phyloP scores from a whole-genome alignment of 64 coral and sea anemone species.

The Montipora efflorescens region DNA sequence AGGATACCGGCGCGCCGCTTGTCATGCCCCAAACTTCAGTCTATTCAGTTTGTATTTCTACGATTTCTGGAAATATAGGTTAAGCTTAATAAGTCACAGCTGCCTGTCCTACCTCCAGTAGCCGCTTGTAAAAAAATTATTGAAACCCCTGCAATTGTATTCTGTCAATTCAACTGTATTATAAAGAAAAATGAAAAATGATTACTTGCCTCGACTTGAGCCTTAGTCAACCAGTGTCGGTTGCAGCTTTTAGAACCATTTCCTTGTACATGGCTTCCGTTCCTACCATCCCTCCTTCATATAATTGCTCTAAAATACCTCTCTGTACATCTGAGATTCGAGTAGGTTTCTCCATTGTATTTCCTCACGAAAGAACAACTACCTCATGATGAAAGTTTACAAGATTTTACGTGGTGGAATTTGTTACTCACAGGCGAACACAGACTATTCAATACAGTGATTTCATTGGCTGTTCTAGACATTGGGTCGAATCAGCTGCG shows the following conservation, averaged over 20 bases:
- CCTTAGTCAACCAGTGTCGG: background rate
- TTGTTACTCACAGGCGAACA: background rate
- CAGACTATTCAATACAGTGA: too few species aligned
- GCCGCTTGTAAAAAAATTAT: background rate
- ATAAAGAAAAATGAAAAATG: background rate
- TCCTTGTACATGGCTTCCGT: conserved; percentile 28
- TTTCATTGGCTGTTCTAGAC: too few species aligned
- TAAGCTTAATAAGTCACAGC: too few species aligned
- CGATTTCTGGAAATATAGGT: background rate
- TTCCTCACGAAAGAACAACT: background rate
- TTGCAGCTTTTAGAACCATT: background rate
- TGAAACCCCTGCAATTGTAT: background rate
- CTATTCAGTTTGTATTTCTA: too few species aligned
- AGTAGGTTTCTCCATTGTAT: background rate
- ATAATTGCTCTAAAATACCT: conserved; percentile 22
- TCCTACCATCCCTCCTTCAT: conserved; percentile 25
- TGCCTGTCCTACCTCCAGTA: background rate
- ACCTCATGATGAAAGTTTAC: background rate
- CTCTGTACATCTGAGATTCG: background rate
- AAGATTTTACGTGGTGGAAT: background rate
- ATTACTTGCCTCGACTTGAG: background rate
- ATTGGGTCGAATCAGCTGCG: too few species aligned
- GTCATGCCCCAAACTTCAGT: too few species aligned
- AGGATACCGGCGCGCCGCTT: too few species aligned
- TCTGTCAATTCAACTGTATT: too few species aligned